phyloP scores from a whole-genome alignment of 2,797 vertebrate genomes.

The Alca torda region DNA sequence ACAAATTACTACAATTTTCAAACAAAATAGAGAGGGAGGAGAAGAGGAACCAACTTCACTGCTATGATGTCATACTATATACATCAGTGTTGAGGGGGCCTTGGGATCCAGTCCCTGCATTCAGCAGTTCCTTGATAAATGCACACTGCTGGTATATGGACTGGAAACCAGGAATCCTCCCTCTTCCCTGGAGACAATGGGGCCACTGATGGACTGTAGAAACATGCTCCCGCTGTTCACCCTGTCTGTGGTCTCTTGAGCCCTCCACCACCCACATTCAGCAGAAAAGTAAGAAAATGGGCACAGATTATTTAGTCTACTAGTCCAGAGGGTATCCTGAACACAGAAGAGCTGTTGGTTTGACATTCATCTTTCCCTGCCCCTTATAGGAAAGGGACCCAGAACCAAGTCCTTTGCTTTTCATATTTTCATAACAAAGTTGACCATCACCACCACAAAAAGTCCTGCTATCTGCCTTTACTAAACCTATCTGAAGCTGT shows the following conservation, averaged over 20 bases:
- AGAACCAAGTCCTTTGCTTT: background rate
- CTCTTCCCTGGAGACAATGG: background rate
- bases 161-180: background rate
- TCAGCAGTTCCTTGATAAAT: background rate
- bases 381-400: background rate
- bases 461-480: background rate
- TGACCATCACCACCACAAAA: background rate
- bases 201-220: background rate
- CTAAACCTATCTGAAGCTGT: background rate
- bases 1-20: background rate
- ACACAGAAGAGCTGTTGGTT: background rate
- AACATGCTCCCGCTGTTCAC: background rate
- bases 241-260: background rate
- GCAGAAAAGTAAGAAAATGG: background rate
- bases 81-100: background rate
- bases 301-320: fast-evolving
- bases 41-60: background rate
- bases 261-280: background rate
- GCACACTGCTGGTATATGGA: background rate
- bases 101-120: background rate
- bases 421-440: background rate
- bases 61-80: background rate
- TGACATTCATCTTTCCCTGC: background rate
- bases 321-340: background rate
- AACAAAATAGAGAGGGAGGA: background rate